Conservation (phyloP, 2,797 vertebrate genomes). For the Pseudocheirus occidentalis region DNA sequence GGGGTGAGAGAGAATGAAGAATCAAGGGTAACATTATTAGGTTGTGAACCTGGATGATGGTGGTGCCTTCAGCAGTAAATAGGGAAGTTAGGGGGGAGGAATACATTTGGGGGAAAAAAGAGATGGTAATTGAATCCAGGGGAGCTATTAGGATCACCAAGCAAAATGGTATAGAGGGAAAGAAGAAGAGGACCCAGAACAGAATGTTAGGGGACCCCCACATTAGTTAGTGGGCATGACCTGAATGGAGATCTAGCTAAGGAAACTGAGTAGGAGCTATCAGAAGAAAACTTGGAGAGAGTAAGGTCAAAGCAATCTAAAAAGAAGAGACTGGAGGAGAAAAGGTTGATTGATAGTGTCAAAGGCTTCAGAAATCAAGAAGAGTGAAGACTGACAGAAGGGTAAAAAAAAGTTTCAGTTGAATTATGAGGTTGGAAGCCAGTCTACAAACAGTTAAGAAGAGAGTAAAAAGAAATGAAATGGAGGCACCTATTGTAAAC, state of each 20-base stretch:
- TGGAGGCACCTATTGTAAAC: not conserved
- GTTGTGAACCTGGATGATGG: not conserved
- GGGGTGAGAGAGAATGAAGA: not conserved
- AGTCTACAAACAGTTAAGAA: not conserved
- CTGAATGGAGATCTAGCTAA: not conserved
- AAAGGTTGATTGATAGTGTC: not conserved
- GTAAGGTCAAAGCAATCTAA: not conserved
- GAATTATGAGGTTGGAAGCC: not conserved
- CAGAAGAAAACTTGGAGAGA: not conserved
- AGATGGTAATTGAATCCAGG: not conserved
- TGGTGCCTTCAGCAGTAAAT: not conserved
- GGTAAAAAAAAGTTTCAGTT: not conserved
- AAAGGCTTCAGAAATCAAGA: not conserved
- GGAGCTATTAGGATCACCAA: not conserved
- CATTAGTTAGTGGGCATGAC: not conserved
- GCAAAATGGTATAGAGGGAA: not conserved
- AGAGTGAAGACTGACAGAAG: not conserved
- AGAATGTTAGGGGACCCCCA: not conserved
- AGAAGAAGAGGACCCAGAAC: not conserved
- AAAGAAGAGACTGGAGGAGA: not conserved
- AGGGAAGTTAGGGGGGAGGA: not conserved
- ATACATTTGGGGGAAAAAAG: not conserved
- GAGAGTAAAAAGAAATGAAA: not conserved
- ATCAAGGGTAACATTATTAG: not conserved
- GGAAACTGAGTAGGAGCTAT: not conserved